Evolutionary conservation across 1,140 invertebrate genomes (phyloP).

Genomic region (Asobara japonica): DNA sequence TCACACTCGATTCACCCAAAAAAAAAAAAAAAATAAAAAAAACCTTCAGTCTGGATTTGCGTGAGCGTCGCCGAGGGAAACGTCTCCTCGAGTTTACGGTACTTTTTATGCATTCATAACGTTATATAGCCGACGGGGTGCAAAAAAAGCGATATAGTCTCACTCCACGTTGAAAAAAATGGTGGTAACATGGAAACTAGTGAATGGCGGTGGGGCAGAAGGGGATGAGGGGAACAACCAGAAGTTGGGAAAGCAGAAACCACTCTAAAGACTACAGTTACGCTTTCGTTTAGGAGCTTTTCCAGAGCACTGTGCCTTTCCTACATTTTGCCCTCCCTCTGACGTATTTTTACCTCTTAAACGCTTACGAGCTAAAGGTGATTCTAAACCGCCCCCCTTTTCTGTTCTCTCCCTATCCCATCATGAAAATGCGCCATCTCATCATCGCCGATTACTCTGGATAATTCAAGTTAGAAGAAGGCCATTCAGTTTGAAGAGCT

Average conservation of each 20-base stretch:
- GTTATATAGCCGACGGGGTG: constrained; percentile 43
- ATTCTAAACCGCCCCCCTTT: constrained; percentile 42
- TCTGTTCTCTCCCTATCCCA: not conserved
- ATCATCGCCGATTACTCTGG: constrained; percentile 8
- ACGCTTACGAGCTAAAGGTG: constrained; percentile 53
- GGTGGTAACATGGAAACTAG: constrained; percentile 27
- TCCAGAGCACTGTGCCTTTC: constrained; percentile 4
- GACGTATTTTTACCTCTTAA: constrained; percentile 40
- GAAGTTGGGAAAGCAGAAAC: constrained; percentile 27
- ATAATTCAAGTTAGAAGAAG: not conserved
- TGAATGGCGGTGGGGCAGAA: not conserved
- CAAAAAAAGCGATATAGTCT: constrained; percentile 8
- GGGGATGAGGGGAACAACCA: not conserved
- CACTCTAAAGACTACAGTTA: constrained; percentile 50
- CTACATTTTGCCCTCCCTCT: constrained; percentile 7
- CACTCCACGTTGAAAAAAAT: not conserved
- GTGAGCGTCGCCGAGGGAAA: constrained; percentile 33
- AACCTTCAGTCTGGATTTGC: constrained; percentile 17
- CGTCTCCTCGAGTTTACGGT: constrained; percentile 44
- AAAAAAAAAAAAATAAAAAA: constrained; percentile 12
- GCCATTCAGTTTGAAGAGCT: not conserved
- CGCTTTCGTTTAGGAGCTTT: constrained; percentile 44
- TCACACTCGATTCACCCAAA: constrained; percentile 9
- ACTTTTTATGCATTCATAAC: constrained; percentile 58
- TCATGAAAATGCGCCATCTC: constrained; percentile 1